Base-by-base conservation (phyloP, 53 echinoderm and acorn worm species). In the Holothuria scabra region DNA sequence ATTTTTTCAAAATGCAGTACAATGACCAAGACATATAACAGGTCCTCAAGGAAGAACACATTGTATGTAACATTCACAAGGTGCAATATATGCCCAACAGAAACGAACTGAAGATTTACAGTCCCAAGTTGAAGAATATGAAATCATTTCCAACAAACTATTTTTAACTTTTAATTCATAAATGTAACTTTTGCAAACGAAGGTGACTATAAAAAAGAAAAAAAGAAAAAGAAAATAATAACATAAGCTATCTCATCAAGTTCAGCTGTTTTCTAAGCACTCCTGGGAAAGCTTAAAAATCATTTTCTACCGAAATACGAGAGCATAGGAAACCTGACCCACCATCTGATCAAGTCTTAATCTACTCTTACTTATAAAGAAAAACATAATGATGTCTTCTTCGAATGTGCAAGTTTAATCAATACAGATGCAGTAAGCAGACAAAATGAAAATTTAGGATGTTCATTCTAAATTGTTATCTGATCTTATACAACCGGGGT, bases 351-450 rank as follows among this genome's bases (percentile, higher is more conserved):
- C 41, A 72, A 44, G 41, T 5, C 20, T 32, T 52, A 72, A 44
- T 46, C 44, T 44, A 44, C 46, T 44, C 21, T 44, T 72, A 48
- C 46, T 25, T 35, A 72, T 20, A 44, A 25, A 24, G 72, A 44
- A 72, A 44, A 72, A 26, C 44, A 48, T 23, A 71, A 23, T 72
- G 44, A 48, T 72, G 72, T 72, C 72, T 72, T 30, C 22, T 72
- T 44, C 48, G 72, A 48, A 72, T 44, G 72, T 72, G 72, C 24
- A 72, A 22, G 72, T 46, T 34, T 72, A 72, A 72, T 72, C 72
- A 72, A 72, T 72, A 72, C 44, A 46, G 46, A 72, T 9, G 72
- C 72, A 72, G 52, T 18, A 16, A 44, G 72, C 48, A 44, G 48
- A 46, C 72, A 12, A 48, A 44, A 72, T 19, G 46, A 48, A 72